Evolutionary conservation across 2,113 vertebrate genomes (phyloP).

Genomic region (Cnemophilus loriae): DNA sequence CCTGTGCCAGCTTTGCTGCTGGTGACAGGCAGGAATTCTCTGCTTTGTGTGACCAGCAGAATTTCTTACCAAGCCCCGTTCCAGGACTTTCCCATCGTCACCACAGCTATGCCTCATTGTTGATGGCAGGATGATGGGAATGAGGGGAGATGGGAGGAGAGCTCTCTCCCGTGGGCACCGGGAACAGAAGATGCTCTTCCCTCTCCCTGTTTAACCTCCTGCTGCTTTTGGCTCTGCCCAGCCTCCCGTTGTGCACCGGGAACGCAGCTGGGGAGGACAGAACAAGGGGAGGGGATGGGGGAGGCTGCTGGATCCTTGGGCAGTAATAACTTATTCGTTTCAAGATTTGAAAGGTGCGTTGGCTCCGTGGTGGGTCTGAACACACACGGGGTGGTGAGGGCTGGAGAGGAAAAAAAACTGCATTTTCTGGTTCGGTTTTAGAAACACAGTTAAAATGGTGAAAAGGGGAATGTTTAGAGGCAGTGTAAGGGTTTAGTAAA

Average conservation of each 20-base stretch:
- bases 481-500: not conserved
- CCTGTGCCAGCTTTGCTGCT: not conserved
- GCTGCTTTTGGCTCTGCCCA: not conserved
- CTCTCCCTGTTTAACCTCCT: not conserved
- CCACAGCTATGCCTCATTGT: not conserved
- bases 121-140: not conserved
- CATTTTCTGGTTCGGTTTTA: not conserved
- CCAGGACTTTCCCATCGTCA: not conserved
- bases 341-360: not conserved
- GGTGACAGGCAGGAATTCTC: not conserved
- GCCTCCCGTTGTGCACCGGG: accelerated
- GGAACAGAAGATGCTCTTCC: not conserved
- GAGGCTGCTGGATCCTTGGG: not conserved
- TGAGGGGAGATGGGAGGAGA: not conserved
- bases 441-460: not conserved
- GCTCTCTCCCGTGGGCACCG: not conserved
- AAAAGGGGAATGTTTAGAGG: not conserved
- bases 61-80: not conserved
- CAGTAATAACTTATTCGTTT: not conserved
- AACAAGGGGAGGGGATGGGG: not conserved
- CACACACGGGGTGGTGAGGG: not conserved
- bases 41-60: not conserved
- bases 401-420: not conserved
- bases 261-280: not conserved
- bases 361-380: not conserved